Percentiles rank a stretch among this genome's conserved stretches.
Conservation (phyloP, 1,140 invertebrate genomes). For the Caerostris extrusa region DNA sequence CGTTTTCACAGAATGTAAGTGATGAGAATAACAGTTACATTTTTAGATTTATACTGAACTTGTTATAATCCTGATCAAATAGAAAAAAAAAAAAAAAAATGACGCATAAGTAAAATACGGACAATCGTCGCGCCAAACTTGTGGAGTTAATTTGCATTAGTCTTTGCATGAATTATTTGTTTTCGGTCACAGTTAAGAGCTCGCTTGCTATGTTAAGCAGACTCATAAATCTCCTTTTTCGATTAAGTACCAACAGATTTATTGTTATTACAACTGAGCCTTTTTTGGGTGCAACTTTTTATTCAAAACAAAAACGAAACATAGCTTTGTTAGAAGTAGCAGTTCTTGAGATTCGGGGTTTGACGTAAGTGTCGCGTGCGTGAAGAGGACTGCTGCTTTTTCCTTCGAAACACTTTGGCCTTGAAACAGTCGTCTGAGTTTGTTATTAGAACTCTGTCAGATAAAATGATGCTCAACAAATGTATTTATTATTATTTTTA, state of each 20-base stretch:
- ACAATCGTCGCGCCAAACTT: no score
- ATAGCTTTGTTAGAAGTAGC: neutral
- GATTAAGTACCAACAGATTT: neutral
- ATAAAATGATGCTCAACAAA: no score
- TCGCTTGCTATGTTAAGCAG: neutral
- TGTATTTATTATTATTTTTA: no score
- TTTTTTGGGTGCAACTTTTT: neutral
- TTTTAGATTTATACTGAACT: no score
- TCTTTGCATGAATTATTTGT: neutral
- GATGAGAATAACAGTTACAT: no score
- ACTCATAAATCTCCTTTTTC: neutral
- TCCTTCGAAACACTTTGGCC: neutral
- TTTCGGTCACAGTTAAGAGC: neutral
- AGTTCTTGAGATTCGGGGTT: neutral
- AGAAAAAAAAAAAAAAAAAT: no score
- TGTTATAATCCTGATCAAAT: no score
- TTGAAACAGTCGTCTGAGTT: neutral
- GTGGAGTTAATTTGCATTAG: no score
- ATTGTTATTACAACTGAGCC: neutral
- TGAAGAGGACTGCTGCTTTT: neutral
- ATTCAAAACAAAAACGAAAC: neutral
- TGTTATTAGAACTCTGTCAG: no score
- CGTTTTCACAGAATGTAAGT: no score
- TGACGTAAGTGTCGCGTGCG: neutral
- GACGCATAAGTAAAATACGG: no score